Evolutionary conservation across 2,888 invertebrate species (phyloP).

Genomic region (Mythimna albipuncta): DNA sequence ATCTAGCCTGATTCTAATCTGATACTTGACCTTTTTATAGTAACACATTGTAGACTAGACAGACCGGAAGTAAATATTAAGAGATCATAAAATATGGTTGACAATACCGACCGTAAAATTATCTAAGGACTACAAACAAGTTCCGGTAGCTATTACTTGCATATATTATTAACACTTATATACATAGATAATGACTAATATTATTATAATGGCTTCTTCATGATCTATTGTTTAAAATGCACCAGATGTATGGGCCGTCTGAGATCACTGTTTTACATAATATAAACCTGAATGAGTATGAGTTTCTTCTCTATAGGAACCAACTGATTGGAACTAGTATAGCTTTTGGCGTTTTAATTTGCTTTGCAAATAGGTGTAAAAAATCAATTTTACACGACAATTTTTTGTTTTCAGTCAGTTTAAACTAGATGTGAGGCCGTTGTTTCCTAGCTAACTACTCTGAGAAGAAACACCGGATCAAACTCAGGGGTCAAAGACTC

Average conservation of each 20-base stretch:
- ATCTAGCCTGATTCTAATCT: slow-evolving; percentile 11
- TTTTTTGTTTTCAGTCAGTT: too few species aligned
- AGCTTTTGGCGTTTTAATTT: too few species aligned
- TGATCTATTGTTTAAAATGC: slow-evolving; percentile 12
- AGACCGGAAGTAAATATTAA: slow-evolving; percentile 46
- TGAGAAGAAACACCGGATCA: too few species aligned
- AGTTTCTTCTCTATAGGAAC: too few species aligned
- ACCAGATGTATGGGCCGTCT: not conserved
- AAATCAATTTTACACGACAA: too few species aligned
- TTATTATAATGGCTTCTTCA: not conserved
- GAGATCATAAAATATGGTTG: slow-evolving; percentile 27
- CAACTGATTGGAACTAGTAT: too few species aligned
- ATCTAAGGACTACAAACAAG: not conserved
- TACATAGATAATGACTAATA: slow-evolving; percentile 2
- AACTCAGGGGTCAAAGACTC: too few species aligned
- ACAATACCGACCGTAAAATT: slow-evolving; percentile 37
- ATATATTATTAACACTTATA: slow-evolving; percentile 9
- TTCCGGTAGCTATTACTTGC: slow-evolving; percentile 28
- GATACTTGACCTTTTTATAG: slow-evolving; percentile 3
- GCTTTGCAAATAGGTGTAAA: too few species aligned
- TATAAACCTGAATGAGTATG: not conserved
- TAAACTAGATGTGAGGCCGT: too few species aligned
- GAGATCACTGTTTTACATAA: slow-evolving; percentile 16
- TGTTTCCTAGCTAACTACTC: too few species aligned
- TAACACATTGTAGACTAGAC: not conserved